Conservation (phyloP, 2,113 vertebrate genomes). For the Thunnus thynnus region DNA sequence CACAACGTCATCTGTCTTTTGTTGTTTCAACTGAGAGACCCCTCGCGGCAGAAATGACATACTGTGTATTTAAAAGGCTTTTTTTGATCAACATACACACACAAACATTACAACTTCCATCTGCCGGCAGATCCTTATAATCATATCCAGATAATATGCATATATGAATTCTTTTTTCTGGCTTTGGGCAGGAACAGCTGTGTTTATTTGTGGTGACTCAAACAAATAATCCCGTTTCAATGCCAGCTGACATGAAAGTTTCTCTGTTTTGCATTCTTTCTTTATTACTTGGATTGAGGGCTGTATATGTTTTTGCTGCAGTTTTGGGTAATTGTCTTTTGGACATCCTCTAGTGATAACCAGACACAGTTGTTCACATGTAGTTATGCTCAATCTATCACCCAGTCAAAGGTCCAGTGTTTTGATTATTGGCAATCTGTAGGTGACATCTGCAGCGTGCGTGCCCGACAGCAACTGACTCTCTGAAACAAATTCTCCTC, state of each 20-base stretch:
- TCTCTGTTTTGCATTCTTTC: slow-evolving; percentile 32
- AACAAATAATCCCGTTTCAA: slow-evolving; percentile 54
- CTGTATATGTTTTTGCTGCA: slow-evolving; percentile 47
- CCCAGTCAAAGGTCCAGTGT: slow-evolving; percentile 15
- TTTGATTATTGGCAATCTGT: slow-evolving; percentile 10
- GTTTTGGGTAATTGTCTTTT: slow-evolving; percentile 35
- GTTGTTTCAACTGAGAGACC: too few relatives aligned
- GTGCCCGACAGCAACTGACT: slow-evolving; percentile 28
- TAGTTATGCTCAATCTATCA: slow-evolving; percentile 25
- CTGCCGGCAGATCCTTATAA: slow-evolving; percentile 47
- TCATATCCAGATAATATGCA: slow-evolving; percentile 46
- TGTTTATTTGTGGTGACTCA: slow-evolving; percentile 46
- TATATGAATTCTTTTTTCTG: slow-evolving; percentile 25
- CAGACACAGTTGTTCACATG: slow-evolving; percentile 43
- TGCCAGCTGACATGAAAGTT: slow-evolving; percentile 57
- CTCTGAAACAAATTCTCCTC: slow-evolving; percentile 25
- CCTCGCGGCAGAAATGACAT: too few relatives aligned
- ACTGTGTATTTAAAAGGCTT: slow-evolving; percentile 47
- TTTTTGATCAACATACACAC: slow-evolving; percentile 45
- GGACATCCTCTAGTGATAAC: slow-evolving; percentile 40
- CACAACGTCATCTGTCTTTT: too few relatives aligned
- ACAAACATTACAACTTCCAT: slow-evolving; percentile 50
- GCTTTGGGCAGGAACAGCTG: slow-evolving; percentile 55
- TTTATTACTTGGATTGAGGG: slow-evolving; percentile 34
- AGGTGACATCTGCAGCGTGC: slow-evolving; percentile 55